These are phyloP conservation scores for Talpa occidentalis DNA, from an alignment of 2,113 vertebrate genomes.

Conservation along the genomic window DNA sequence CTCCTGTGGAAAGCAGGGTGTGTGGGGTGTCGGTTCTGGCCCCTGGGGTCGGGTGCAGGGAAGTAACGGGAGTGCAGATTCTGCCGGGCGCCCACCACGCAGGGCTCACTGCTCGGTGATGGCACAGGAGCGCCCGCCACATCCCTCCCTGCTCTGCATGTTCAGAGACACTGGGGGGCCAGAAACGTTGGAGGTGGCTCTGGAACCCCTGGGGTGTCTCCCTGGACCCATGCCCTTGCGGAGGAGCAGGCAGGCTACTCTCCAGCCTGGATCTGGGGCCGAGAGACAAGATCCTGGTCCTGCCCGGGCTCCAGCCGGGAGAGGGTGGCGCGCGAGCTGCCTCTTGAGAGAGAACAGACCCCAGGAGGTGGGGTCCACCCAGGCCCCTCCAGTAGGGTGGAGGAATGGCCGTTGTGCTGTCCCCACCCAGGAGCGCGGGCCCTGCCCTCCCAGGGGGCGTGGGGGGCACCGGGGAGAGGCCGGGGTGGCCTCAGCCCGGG, in stretches of 20 bases:
- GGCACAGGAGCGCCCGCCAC: not conserved
- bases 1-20: too few relatives aligned
- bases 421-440: not conserved
- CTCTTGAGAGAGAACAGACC: not conserved
- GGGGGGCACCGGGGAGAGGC: not conserved
- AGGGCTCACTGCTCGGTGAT: too few relatives aligned
- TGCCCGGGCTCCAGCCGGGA: too few relatives aligned
- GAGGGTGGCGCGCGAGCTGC: not conserved
- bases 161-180: not conserved
- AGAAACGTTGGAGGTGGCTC: not conserved
- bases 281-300: not conserved
- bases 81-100: too few relatives aligned
- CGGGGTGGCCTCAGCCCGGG: rapidly evolving
- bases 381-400: too few relatives aligned
- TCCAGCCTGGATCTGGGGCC: too few relatives aligned
- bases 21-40: too few relatives aligned
- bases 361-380: too few relatives aligned
- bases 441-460: not conserved
- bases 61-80: not conserved
- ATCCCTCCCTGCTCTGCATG: not conserved
- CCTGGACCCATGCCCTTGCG: not conserved
- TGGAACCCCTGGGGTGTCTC: not conserved
- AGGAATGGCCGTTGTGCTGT: too few relatives aligned
- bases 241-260: too few relatives aligned
- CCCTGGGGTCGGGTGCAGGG: too few relatives aligned